phyloP scores from a whole-genome alignment of 2,888 invertebrate species.

The Nasonia oneida region DNA sequence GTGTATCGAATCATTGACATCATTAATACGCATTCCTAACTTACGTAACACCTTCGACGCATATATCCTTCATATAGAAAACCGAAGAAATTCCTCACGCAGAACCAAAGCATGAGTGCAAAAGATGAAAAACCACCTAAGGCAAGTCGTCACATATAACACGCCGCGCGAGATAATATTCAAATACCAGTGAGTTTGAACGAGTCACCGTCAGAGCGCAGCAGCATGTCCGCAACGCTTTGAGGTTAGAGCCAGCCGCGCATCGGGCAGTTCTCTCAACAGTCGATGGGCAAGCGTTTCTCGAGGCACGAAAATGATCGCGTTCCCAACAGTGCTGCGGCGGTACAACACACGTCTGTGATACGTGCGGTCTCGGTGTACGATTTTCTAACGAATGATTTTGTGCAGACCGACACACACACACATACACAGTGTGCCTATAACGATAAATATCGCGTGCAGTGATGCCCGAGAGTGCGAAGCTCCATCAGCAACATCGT shows the following conservation, averaged over 20 bases:
- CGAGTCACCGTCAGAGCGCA: not conserved
- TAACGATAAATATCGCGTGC: not conserved
- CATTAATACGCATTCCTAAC: not conserved
- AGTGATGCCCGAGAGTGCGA: not conserved
- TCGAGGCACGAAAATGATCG: constrained; percentile 45
- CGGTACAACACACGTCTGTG: not conserved
- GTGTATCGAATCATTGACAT: not conserved
- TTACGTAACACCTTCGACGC: not conserved
- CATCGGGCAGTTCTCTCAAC: constrained; percentile 3
- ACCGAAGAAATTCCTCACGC: not conserved
- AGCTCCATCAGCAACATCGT: not conserved
- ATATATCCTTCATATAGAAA: not conserved
- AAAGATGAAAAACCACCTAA: not conserved
- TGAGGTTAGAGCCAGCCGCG: not conserved
- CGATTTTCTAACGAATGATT: constrained; percentile 41
- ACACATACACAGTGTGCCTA: not conserved
- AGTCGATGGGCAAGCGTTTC: constrained; percentile 20
- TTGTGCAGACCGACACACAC: not conserved
- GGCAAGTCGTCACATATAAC: not conserved
- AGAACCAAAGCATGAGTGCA: not conserved
- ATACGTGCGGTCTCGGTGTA: constrained; percentile 3
- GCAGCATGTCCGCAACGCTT: not conserved
- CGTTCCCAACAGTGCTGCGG: not conserved
- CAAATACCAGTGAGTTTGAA: not conserved
- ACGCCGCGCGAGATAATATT: not conserved